These are phyloP conservation scores for Globia sparganii DNA, from an alignment of 2,888 invertebrate genomes.

Conservation along the genomic window DNA sequence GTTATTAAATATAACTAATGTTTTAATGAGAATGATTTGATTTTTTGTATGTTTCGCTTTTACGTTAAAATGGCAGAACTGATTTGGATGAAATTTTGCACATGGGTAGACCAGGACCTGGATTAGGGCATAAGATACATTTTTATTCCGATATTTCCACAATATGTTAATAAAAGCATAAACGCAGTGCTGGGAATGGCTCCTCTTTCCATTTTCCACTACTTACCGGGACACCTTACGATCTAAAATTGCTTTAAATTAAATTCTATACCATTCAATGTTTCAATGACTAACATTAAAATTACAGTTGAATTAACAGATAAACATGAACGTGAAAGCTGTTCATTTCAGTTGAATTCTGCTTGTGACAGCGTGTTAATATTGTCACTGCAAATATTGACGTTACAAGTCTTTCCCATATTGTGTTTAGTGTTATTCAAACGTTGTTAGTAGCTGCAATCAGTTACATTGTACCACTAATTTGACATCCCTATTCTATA, in stretches of 20 bases:
- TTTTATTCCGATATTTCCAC: too few relatives aligned
- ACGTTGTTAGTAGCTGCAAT: constrained; percentile 39
- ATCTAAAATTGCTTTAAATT: neutral
- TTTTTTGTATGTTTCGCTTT: too few relatives aligned
- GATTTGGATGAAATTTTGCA: neutral
- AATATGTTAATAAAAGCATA: neutral
- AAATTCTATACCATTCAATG: neutral
- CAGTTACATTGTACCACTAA: neutral
- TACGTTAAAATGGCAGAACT: too few relatives aligned
- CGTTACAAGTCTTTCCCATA: constrained; percentile 14
- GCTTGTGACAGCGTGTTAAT: constrained; percentile 32
- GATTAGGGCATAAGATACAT: neutral
- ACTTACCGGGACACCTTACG: neutral
- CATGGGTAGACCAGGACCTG: too few relatives aligned
- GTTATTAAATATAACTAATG: too few relatives aligned
- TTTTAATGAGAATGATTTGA: too few relatives aligned
- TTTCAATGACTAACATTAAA: neutral
- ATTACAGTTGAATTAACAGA: neutral
- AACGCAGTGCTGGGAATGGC: too few relatives aligned
- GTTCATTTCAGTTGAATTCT: constrained; percentile 36
- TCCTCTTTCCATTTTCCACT: neutral
- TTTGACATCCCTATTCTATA: too few relatives aligned
- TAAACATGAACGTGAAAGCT: constrained; percentile 13
- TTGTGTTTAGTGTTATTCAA: constrained; percentile 35
- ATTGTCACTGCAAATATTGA: constrained; percentile 51